Base-by-base conservation (phyloP, 2,797 vertebrate species). In the Apogon hyalosoma region DNA sequence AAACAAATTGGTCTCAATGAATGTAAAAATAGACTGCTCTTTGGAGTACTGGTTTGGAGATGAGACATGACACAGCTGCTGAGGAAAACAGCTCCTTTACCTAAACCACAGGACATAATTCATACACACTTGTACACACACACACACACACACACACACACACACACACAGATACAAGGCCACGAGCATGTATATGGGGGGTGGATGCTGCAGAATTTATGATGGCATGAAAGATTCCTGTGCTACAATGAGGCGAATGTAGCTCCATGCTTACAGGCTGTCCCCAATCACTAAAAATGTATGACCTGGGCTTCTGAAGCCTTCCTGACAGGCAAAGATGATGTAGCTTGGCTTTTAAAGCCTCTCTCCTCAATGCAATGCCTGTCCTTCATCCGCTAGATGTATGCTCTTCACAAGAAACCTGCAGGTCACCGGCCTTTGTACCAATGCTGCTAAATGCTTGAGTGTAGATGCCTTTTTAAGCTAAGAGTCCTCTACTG, bases 1-100 rank as follows among this genome's bases (percentile, higher is more conserved):
- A 66, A 67, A 75, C 40, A 79, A 68, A 70, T 36, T 57, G 39
- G 36, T 74, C 54, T 84, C 40, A 84, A 84, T 86, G 55, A 78
- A 80, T 58, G 28, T 80, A 64, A 73, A 85, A 79, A 86, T 57
- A 78, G 73, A 65, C 15, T 15, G 8, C 9, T 24, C 40, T 73
- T 58, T 60, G 11, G 52, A 55, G 54, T 45, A 42, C 45, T 67
- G 75, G 19, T 66, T 55, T 63, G 36, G 43, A 67, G 67, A 80
- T 51, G 41, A 77, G 41, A 72, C 31, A 66, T 38, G 46, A 64
- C 64, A 59, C 43, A 73, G 54, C 64, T 69, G 77, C 38, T 38
- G 58, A 63, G 42, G 67, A 62, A 78, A 61, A 84, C 62, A 72
- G n/a, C 54, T 70, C 15, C 45, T 11, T 70, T 49, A 46, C 52